Conservation (phyloP, 2,888 invertebrate species). For the Brachynemurus nebulosus region DNA sequence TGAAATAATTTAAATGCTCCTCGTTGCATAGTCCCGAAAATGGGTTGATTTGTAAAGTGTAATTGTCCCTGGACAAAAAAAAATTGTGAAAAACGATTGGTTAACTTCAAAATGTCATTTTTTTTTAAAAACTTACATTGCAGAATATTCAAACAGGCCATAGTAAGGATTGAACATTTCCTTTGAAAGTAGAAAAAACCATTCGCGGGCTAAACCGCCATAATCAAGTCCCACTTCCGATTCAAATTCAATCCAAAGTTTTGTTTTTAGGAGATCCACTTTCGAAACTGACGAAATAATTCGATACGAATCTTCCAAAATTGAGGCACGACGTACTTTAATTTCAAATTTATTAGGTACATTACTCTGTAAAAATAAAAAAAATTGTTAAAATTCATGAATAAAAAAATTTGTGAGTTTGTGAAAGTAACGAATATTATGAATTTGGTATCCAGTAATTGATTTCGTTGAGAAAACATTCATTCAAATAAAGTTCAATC, state of each 20-base stretch:
- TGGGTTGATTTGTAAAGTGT: slow-evolving; percentile 97
- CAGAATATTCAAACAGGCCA: slow-evolving; percentile 97
- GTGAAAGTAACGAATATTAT: no score
- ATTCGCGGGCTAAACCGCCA: slow-evolving; percentile 91
- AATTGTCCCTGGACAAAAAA: slow-evolving; percentile 64
- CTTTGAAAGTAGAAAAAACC: slow-evolving; percentile 97
- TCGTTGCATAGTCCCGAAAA: slow-evolving; percentile 96
- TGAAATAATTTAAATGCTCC: slow-evolving; percentile 95
- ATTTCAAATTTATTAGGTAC: slow-evolving; percentile 98
- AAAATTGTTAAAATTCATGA: not conserved
- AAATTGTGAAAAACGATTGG: no score
- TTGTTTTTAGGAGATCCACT: slow-evolving; percentile 88
- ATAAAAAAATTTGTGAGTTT: no score
- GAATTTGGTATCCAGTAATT: no score
- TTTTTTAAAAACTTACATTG: slow-evolving; percentile 57
- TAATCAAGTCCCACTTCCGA: slow-evolving; percentile 94
- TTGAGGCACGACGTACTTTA: slow-evolving; percentile 77
- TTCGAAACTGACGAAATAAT: slow-evolving; percentile 84
- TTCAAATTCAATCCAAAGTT: slow-evolving; percentile 98
- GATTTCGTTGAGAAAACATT: no score
- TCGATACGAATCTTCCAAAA: slow-evolving; percentile 94
- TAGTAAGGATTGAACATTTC: slow-evolving; percentile 99
- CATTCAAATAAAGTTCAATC: no score
- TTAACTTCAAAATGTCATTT: no score
- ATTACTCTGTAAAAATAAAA: slow-evolving; percentile 55